Conservation (phyloP, 2,113 vertebrate genomes). For the Macroglossus sobrinus region DNA sequence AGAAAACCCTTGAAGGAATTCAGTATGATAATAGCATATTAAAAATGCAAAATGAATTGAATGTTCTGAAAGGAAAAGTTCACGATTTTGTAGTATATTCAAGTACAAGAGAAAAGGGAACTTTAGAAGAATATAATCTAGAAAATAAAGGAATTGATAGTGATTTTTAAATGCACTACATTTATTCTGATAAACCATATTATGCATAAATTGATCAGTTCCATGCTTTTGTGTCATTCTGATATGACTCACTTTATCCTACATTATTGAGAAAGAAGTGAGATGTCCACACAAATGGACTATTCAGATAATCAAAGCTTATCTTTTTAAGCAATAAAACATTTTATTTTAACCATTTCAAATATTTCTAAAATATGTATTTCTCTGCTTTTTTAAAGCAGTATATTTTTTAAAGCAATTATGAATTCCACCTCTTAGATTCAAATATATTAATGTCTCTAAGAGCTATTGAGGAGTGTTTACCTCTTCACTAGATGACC, state of each 20-base stretch:
- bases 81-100: constrained; percentile 75
- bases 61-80: constrained; percentile 80
- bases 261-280: background rate
- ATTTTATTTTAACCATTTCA: constrained; percentile 21
- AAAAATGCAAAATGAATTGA: constrained; percentile 82
- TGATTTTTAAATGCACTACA: constrained; percentile 37
- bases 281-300: background rate
- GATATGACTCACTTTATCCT: background rate
- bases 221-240: background rate
- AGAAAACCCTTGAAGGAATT: constrained; percentile 85
- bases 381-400: constrained; percentile 28
- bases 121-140: constrained; percentile 56
- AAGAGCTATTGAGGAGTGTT: background rate
- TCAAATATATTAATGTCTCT: background rate
- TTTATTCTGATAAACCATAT: constrained; percentile 17
- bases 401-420: constrained; percentile 27
- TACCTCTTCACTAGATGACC: background rate
- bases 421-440: background rate
- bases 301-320: background rate
- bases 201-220: background rate
- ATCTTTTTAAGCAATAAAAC: constrained; percentile 25
- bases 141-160: constrained; percentile 61
- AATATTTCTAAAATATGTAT: constrained; percentile 4
- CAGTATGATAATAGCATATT: constrained; percentile 83
- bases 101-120: constrained; percentile 64